Evolutionary conservation across 2,888 invertebrate genomes (phyloP).

Genomic region (Pammene aurita): DNA sequence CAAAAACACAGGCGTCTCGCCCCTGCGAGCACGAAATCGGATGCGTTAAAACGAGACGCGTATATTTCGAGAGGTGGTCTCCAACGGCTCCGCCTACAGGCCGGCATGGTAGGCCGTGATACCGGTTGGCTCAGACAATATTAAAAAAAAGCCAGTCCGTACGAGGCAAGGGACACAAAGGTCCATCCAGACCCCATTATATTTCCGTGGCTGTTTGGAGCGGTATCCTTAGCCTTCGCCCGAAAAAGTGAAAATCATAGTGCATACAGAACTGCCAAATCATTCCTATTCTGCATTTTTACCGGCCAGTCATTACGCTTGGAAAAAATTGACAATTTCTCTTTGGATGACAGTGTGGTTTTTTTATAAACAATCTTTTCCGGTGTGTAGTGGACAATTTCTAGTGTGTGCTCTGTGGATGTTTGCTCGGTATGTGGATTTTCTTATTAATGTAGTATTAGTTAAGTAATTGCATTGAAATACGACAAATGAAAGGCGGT

Average conservation of each 20-base stretch:
- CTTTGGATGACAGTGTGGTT: slow-evolving; percentile 58
- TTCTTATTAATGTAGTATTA: slow-evolving; percentile 28
- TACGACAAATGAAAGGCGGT: neutral
- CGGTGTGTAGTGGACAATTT: slow-evolving; percentile 48
- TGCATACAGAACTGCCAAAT: slow-evolving; percentile 59
- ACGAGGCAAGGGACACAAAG: slow-evolving; percentile 71
- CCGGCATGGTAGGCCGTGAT: slow-evolving; percentile 58
- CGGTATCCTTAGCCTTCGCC: slow-evolving; percentile 60
- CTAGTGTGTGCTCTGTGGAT: slow-evolving; percentile 49
- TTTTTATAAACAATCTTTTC: slow-evolving; percentile 45
- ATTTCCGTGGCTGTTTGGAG: slow-evolving; percentile 61
- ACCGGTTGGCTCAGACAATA: slow-evolving; percentile 70
- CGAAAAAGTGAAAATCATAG: slow-evolving; percentile 66
- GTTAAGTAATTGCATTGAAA: neutral
- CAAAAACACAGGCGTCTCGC: slow-evolving; percentile 50
- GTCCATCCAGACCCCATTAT: slow-evolving; percentile 68
- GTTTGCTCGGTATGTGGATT: slow-evolving; percentile 42
- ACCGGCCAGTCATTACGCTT: slow-evolving; percentile 56
- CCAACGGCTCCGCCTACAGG: slow-evolving; percentile 62
- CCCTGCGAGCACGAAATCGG: slow-evolving; percentile 43
- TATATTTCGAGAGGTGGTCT: slow-evolving; percentile 31
- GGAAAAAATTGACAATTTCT: slow-evolving; percentile 57
- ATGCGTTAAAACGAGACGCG: slow-evolving; percentile 52
- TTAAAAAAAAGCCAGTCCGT: slow-evolving; percentile 67
- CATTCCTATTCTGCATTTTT: slow-evolving; percentile 56